Conservation (phyloP, 2,797 vertebrate species). For the Parotocinclus haroldoi region DNA sequence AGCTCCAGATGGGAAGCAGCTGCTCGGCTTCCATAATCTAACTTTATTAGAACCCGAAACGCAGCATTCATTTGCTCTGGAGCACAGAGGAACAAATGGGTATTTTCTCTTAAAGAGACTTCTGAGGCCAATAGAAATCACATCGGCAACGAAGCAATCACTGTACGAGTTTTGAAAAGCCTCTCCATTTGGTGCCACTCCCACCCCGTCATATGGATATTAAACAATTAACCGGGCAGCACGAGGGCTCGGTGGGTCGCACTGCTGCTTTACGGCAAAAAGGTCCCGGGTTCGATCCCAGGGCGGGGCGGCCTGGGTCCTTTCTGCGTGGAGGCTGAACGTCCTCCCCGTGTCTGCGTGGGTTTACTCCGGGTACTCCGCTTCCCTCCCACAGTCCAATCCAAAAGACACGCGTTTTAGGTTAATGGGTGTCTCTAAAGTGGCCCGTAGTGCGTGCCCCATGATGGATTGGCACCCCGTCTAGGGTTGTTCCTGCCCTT, state of each 20-base stretch:
- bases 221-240: slow-evolving; percentile 59
- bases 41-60: slow-evolving; percentile 55
- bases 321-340: no score
- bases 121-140: slow-evolving; percentile 57
- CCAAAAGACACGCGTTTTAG: no score
- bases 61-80: slow-evolving; percentile 54
- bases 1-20: slow-evolving; percentile 55
- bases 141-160: slow-evolving; percentile 58
- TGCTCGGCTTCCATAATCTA: slow-evolving; percentile 50
- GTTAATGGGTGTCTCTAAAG: no score
- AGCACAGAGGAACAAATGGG: slow-evolving; percentile 42
- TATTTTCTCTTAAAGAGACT: slow-evolving; percentile 54
- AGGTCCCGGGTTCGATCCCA: no score
- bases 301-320: no score
- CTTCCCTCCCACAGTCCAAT: slow-evolving; percentile 3
- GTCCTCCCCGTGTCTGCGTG: no score
- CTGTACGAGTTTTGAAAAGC: slow-evolving; percentile 55
- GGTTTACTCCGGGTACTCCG: slow-evolving; percentile 39
- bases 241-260: no score
- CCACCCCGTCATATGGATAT: slow-evolving; percentile 49
- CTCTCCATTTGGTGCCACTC: slow-evolving; percentile 50
- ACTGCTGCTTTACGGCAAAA: no score
- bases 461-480: no score
- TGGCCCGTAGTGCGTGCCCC: no score
- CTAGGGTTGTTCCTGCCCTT: no score